Percentiles rank a stretch among this genome's conserved stretches.
These are phyloP conservation scores for Drosophila maculinotata DNA, from an alignment of 2,888 invertebrate species.

Conservation along the genomic window DNA sequence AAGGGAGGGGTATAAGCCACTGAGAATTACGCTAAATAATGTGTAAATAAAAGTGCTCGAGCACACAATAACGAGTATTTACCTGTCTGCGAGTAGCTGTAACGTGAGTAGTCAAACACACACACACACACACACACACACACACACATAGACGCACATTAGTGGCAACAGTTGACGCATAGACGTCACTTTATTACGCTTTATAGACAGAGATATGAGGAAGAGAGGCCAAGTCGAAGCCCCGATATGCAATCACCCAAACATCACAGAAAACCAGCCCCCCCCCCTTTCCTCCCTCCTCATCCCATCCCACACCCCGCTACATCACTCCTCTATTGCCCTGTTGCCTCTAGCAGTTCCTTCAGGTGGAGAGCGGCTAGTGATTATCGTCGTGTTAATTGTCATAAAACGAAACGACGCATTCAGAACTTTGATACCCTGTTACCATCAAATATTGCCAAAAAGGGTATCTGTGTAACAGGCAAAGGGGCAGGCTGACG, in stretches of 20 bases:
- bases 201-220: constrained; percentile 45
- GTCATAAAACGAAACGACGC: constrained; percentile 74
- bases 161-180: constrained; percentile 36
- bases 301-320: no score
- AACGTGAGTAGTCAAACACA: constrained; percentile 41
- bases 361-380: neutral
- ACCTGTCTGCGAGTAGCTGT: constrained; percentile 34
- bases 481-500: no score
- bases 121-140: neutral
- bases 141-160: neutral
- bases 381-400: constrained; percentile 63
- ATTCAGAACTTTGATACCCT: constrained; percentile 35
- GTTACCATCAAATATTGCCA: neutral
- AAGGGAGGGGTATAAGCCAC: neutral
- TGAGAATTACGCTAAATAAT: constrained; percentile 35
- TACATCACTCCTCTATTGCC: neutral
- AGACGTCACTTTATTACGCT: constrained; percentile 65
- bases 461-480: neutral
- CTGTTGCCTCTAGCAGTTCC: neutral
- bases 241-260: constrained; percentile 27
- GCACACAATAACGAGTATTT: constrained; percentile 8
- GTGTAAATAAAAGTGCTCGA: constrained; percentile 38
- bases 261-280: neutral
- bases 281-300: no score
- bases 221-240: constrained; percentile 8